These are phyloP conservation scores for Dasypogon diadema DNA, from an alignment of 2,888 invertebrate genomes.

Conservation along the genomic window DNA sequence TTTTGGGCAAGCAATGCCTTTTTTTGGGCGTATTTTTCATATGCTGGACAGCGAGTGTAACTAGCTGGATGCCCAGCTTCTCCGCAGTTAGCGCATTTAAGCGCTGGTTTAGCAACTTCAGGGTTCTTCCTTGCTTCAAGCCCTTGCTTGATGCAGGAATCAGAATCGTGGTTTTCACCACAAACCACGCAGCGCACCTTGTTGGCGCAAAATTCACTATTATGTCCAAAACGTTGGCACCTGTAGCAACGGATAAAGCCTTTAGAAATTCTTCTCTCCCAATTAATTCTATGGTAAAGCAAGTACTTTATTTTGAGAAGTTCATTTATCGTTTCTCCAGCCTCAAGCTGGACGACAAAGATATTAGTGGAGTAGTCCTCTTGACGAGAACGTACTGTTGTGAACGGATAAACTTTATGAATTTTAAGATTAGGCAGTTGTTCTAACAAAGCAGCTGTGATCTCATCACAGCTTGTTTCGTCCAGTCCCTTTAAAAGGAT, in stretches of 20 bases:
- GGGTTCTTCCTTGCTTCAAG: neutral
- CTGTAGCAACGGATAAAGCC: neutral
- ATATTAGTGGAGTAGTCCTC: neutral
- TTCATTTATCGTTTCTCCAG: neutral
- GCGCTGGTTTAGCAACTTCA: neutral
- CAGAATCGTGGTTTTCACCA: neutral
- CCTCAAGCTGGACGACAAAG: neutral
- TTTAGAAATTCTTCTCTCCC: neutral
- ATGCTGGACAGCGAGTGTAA: neutral
- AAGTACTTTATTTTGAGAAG: neutral
- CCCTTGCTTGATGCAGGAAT: neutral
- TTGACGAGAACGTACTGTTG: neutral
- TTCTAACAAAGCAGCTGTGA: too few species aligned
- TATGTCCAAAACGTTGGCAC: neutral
- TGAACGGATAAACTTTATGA: too few species aligned
- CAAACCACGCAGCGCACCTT: neutral
- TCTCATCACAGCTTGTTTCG: too few species aligned
- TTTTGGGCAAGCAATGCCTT: neutral
- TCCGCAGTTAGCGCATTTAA: too few species aligned
- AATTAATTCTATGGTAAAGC: neutral
- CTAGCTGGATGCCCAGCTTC: neutral
- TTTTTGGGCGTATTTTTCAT: too few species aligned
- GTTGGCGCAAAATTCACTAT: neutral
- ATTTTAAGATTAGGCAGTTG: too few species aligned
- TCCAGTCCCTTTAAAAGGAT: too few species aligned